phyloP scores from a whole-genome alignment of 1,140 invertebrate genomes.

The Spodoptera frugiperda region DNA sequence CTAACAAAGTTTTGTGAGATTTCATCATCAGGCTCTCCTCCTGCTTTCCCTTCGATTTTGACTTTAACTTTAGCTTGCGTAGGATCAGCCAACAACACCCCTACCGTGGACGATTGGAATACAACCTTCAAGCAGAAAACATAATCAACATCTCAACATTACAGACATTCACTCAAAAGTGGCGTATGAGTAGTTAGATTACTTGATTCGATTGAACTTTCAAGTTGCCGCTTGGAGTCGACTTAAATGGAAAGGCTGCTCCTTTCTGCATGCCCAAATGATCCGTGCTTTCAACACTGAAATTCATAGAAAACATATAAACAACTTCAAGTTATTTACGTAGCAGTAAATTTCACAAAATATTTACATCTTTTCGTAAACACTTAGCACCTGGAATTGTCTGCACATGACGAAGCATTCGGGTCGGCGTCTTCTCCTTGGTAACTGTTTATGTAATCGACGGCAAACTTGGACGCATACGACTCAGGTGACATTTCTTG shows the following conservation, averaged over 20 bases:
- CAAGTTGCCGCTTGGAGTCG: slow-evolving; percentile 89
- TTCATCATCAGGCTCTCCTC: slow-evolving; percentile 64
- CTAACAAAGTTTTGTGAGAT: slow-evolving; percentile 50
- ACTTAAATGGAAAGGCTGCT: slow-evolving; percentile 87
- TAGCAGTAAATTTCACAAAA: too few species aligned
- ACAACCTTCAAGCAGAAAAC: slow-evolving; percentile 84
- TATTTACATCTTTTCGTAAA: neutral
- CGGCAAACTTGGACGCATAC: slow-evolving; percentile 61
- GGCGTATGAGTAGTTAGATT: slow-evolving; percentile 30
- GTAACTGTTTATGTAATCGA: slow-evolving; percentile 61
- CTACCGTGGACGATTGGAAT: slow-evolving; percentile 89
- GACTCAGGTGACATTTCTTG: slow-evolving; percentile 60
- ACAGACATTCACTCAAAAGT: too few species aligned
- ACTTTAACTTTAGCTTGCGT: slow-evolving; percentile 88
- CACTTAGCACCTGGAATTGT: slow-evolving; percentile 69
- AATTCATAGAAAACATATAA: slow-evolving; percentile 49
- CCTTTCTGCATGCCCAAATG: slow-evolving; percentile 62
- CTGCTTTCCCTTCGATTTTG: slow-evolving; percentile 83
- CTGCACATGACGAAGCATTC: slow-evolving; percentile 64
- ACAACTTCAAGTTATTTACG: neutral
- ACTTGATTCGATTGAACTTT: slow-evolving; percentile 90
- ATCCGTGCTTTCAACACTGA: slow-evolving; percentile 66
- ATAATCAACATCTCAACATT: neutral
- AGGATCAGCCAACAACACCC: slow-evolving; percentile 89
- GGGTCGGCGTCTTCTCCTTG: slow-evolving; percentile 49